Percentiles rank a stretch among this genome's conserved stretches.
Evolutionary conservation across 1,140 invertebrate genomes (phyloP).

Genomic region (Procambarus virginalis): DNA sequence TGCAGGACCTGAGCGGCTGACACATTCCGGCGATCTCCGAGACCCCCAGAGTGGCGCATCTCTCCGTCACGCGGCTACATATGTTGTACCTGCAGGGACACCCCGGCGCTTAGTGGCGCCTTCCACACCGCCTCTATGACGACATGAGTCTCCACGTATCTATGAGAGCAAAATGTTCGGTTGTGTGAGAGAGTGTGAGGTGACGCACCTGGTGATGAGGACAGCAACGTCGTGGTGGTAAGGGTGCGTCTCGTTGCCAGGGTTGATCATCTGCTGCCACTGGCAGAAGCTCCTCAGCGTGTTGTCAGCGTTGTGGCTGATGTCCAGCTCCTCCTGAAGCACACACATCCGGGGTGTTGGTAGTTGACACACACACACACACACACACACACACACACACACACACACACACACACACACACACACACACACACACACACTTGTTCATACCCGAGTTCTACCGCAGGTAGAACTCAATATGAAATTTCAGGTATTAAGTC

Average conservation of each 20-base stretch:
- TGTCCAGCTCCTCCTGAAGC: conserved; percentile 79
- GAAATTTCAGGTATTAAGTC: too few species aligned
- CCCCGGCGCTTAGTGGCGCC: too few species aligned
- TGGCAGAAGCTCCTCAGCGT: conserved; percentile 90
- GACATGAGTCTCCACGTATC: too few species aligned
- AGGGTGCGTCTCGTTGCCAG: conserved; percentile 84
- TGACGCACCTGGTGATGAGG: conserved; percentile 85
- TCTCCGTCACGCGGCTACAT: conserved; percentile 84
- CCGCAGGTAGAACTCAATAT: too few species aligned
- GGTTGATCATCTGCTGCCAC: conserved; percentile 88
- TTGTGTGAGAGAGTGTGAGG: neutral
- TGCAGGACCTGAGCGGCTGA: conserved; percentile 89
- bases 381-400: neutral
- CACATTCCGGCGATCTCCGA: conserved; percentile 94
- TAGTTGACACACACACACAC: neutral
- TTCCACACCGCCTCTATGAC: too few species aligned
- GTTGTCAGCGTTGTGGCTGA: conserved; percentile 86
- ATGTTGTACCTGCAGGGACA: conserved; percentile 82
- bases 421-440: neutral
- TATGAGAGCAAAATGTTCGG: too few species aligned
- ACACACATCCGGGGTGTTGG: too few species aligned
- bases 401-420: neutral
- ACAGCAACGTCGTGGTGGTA: conserved; percentile 96
- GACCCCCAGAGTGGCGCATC: conserved; percentile 88
- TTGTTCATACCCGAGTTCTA: too few species aligned